Evolutionary conservation across 2,888 invertebrate genomes (phyloP), one percentile per base, ranked within the genome.

Genomic region (Deroplatys truncata): DNA sequence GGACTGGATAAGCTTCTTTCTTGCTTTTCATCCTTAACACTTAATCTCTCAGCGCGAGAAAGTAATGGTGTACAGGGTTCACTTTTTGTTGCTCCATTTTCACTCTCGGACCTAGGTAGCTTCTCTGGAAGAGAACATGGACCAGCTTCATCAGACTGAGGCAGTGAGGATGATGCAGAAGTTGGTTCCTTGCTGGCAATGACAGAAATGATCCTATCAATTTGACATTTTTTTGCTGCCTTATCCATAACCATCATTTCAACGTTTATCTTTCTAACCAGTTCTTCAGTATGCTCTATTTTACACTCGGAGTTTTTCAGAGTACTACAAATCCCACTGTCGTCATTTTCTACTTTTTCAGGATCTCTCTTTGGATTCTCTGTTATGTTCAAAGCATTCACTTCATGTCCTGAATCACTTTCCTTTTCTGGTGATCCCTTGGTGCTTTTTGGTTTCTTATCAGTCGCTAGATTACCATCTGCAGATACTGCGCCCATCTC

Each of bases 241-340:
- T 72, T 72, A 72, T 72, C 56, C 2, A 20, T 72, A 25, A 72
- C 20, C 56, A 56, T 29, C 43, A 89, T 82, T 82, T 89, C 82
- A 28, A 89, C 82, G 49, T 56, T 89, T 29, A 89, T 28, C 20
- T 86, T 86, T 28, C 31, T 89, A 15, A 89, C 49, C 20, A 89
- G 29, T 83, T 84, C 10, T 56, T 89, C 89, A 16, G 43, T 86
- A 43, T 89, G 89, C 5, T 89, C 86, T 25, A 72, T 72, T 28
- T 25, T 49, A n/a, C 31, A 28, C n/a, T 85, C 49, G 9, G 85
- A 31, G 20, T 20, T 72, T 25, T 20, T 20, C 3, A 72, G 4
- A 72, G 15, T 16, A 20, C 5, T 20, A 16, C 56, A 56, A 56
- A 20, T 56, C 2, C 56, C 15, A 16, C 43, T 43, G 13, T 13